These are phyloP conservation scores for Patella ulyssiponensis DNA, from an alignment of 2,888 invertebrate genomes.

Conservation along the genomic window DNA sequence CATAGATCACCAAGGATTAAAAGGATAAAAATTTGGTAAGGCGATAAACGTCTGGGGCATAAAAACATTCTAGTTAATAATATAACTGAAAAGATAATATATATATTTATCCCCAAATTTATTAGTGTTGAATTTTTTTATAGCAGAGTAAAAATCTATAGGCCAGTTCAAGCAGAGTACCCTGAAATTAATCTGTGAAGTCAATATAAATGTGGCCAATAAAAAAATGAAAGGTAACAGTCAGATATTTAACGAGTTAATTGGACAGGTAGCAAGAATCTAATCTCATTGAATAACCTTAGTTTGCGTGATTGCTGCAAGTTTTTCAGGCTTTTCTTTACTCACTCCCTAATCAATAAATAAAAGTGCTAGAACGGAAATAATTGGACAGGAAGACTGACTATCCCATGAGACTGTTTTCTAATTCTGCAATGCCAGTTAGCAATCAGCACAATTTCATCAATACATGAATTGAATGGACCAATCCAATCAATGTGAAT, in stretches of 20 bases:
- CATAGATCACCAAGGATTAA: too few relatives aligned
- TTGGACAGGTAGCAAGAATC: neutral
- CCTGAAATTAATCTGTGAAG: too few relatives aligned
- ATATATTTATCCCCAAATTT: too few relatives aligned
- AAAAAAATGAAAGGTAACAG: too few relatives aligned
- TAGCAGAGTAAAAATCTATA: too few relatives aligned
- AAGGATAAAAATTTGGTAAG: too few relatives aligned
- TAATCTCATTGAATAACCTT: neutral
- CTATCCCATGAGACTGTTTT: neutral
- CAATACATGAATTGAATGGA: slow-evolving; percentile 2
- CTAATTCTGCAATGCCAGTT: neutral
- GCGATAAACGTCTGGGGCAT: too few relatives aligned
- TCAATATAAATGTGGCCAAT: too few relatives aligned
- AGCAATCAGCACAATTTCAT: neutral
- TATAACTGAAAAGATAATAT: too few relatives aligned
- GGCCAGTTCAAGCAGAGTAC: too few relatives aligned
- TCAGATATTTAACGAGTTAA: neutral
- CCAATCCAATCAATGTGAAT: neutral
- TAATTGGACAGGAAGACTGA: slow-evolving; percentile 7
- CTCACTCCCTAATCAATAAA: neutral
- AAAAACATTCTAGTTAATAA: too few relatives aligned
- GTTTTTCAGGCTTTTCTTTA: neutral
- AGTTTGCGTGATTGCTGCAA: slow-evolving; percentile 1
- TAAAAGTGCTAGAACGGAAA: neutral
- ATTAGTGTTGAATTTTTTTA: too few relatives aligned